phyloP scores from a whole-genome alignment of 2,888 invertebrate species.

The Lasioglossum zephyrum region DNA sequence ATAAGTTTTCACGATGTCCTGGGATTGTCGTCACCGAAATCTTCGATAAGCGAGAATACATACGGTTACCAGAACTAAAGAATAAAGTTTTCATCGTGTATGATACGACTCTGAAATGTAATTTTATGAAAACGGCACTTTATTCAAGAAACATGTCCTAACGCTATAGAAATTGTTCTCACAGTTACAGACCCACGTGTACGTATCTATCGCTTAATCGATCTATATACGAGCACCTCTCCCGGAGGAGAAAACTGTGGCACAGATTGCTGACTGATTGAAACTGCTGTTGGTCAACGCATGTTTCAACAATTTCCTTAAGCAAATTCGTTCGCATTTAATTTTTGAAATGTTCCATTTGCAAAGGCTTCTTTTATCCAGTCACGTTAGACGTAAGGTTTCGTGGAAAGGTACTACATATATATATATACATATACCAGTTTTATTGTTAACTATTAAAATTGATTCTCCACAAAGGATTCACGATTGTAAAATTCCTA shows the following conservation, averaged over 20 bases:
- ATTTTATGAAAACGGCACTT: constrained; percentile 40
- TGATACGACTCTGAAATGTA: constrained; percentile 32
- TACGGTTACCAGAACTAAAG: constrained; percentile 52
- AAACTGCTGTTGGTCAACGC: not conserved
- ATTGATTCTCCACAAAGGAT: not conserved
- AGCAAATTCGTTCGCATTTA: constrained; percentile 3
- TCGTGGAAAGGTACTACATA: not conserved
- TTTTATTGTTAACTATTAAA: not conserved
- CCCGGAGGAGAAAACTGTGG: constrained; percentile 19
- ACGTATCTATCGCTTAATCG: constrained; percentile 17
- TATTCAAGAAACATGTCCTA: constrained; percentile 34
- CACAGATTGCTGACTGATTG: not conserved
- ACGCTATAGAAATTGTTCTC: constrained; percentile 31
- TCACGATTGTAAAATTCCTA: constrained; percentile 23
- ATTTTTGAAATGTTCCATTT: constrained; percentile 33
- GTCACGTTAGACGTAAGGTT: constrained; percentile 17
- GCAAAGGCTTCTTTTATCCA: not conserved
- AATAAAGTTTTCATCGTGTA: constrained; percentile 53
- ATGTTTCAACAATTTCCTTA: constrained; percentile 11
- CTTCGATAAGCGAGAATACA: constrained; percentile 34
- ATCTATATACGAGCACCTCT: not conserved
- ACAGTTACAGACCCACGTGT: constrained; percentile 8
- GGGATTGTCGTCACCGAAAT: constrained; percentile 17
- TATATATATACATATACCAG: not conserved
- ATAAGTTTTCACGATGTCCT: constrained; percentile 43